A percentile compares a stretch with the other conserved stretches of the same genome.
phyloP scores from a whole-genome alignment of 2,797 vertebrate genomes.

The Petrocephalus schoutedeni region DNA sequence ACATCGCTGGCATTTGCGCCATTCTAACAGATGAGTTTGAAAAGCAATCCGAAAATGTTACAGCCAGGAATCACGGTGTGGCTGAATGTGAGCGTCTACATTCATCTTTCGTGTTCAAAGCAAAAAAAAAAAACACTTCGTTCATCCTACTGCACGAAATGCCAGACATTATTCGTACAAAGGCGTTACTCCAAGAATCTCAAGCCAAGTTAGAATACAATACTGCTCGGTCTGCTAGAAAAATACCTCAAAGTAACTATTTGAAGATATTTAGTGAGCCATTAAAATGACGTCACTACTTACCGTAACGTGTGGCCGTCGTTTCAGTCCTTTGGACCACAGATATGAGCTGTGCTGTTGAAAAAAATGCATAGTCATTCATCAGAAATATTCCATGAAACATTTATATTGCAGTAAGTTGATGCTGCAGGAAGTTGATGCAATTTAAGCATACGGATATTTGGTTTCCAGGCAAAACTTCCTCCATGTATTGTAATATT shows the following conservation, averaged over 20 bases:
- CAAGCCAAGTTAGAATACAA: neutral
- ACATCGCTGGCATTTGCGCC: neutral
- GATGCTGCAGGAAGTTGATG: neutral
- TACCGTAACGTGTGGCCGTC: neutral
- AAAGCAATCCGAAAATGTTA: neutral
- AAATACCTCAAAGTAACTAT: neutral
- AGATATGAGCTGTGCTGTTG: neutral
- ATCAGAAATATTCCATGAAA: neutral
- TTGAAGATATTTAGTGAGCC: neutral
- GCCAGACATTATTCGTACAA: neutral
- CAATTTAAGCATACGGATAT: neutral
- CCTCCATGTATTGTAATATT: neutral
- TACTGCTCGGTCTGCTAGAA: neutral
- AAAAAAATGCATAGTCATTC: neutral
- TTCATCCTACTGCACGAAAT: neutral
- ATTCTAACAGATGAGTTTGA: slow-evolving; percentile 11
- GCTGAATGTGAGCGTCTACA: neutral
- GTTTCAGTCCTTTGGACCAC: neutral
- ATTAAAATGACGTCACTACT: neutral
- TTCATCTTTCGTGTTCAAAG: neutral
- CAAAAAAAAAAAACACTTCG: neutral
- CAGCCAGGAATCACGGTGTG: neutral
- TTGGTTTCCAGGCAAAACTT: neutral
- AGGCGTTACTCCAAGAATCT: neutral
- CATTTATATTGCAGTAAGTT: neutral